phyloP scores from a whole-genome alignment of 2,888 invertebrate genomes.

The Folsomia candida region DNA sequence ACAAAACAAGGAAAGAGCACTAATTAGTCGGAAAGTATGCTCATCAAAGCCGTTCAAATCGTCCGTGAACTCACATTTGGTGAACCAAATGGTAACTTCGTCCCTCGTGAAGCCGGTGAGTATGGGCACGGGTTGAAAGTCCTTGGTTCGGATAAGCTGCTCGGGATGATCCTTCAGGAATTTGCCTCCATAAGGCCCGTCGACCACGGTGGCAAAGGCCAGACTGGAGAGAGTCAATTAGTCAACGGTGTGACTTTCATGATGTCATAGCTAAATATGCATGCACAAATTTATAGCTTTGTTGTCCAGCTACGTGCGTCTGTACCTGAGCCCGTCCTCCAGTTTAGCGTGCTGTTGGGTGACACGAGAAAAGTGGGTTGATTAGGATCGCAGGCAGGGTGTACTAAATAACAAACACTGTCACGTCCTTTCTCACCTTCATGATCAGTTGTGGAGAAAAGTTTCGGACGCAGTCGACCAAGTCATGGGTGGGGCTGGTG shows the following conservation, averaged over 20 bases:
- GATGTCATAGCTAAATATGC: too few species aligned
- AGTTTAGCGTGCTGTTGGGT: constrained; percentile 49
- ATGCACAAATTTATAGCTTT: too few species aligned
- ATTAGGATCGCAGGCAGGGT: too few species aligned
- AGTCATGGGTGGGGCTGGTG: constrained; percentile 45
- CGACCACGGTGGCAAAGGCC: constrained; percentile 54
- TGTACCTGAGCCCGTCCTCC: constrained; percentile 53
- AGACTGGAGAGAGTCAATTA: too few species aligned
- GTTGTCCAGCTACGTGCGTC: too few species aligned
- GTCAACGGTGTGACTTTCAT: too few species aligned
- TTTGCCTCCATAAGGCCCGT: constrained; percentile 52
- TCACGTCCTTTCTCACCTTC: constrained; percentile 43
- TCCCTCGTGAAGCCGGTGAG: constrained; percentile 53
- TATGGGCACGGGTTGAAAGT: constrained; percentile 52
- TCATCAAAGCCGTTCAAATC: too few species aligned
- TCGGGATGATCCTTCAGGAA: constrained; percentile 54
- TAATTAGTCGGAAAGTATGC: too few species aligned
- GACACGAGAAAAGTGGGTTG: too few species aligned
- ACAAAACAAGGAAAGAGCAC: too few species aligned
- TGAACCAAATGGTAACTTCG: constrained; percentile 54
- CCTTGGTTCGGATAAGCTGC: constrained; percentile 51
- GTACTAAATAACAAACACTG: constrained; percentile 17
- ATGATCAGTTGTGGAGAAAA: constrained; percentile 51
- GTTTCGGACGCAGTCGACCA: constrained; percentile 53
- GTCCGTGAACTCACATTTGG: constrained; percentile 53